Percentiles rank a stretch among this genome's conserved stretches.
These are phyloP conservation scores for Limosa lapponica DNA, from an alignment of 2,797 vertebrate species.

Conservation along the genomic window DNA sequence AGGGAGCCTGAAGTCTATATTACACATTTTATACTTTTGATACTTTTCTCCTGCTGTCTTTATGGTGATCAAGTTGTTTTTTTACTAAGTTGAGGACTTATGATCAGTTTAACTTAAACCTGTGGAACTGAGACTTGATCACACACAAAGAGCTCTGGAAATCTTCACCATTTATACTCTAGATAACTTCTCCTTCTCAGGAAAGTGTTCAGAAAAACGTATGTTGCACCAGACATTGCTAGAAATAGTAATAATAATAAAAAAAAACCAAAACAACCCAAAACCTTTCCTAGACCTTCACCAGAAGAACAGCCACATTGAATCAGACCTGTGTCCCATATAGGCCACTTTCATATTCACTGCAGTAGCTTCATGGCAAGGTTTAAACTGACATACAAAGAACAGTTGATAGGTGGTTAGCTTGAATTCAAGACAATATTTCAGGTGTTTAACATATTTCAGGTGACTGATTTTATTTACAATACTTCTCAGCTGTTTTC, in stretches of 20 bases:
- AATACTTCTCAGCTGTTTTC: neutral
- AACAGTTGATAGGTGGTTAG: neutral
- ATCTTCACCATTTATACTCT: neutral
- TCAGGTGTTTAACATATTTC: neutral
- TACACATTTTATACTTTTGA: neutral
- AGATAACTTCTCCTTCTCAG: neutral
- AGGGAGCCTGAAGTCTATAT: neutral
- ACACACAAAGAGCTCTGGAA: neutral
- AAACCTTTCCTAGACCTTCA: neutral
- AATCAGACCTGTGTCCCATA: neutral
- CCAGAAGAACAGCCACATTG: neutral
- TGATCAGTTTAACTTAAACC: neutral
- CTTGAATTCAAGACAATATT: neutral
- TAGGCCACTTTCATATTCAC: neutral
- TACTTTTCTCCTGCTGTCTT: neutral
- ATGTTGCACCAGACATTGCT: neutral
- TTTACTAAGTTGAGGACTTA: neutral
- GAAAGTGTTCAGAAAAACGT: neutral
- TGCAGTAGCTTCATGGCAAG: neutral
- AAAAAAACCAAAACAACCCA: fast-evolving
- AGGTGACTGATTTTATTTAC: neutral
- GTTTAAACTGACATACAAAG: neutral
- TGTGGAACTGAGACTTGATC: neutral
- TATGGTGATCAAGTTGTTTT: neutral
- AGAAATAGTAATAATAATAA: neutral